Evolutionary conservation across 2,888 invertebrate genomes (phyloP).

Genomic region (Geophilus truncorum): DNA sequence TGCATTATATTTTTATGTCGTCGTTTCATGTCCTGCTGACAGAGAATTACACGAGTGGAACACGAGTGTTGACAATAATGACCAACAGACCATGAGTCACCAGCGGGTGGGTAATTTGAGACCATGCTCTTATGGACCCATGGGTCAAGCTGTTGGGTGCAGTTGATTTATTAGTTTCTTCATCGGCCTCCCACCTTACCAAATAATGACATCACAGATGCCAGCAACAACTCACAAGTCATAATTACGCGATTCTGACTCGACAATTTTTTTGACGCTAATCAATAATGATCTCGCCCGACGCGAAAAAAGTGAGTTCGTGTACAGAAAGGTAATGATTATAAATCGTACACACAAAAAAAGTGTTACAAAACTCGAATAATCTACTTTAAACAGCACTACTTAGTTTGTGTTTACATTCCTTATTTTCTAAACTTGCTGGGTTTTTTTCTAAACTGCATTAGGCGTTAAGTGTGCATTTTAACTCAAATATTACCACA

Average conservation of each 20-base stretch:
- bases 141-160: conserved; percentile 7
- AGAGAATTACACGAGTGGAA: conserved; percentile 11
- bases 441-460: background rate
- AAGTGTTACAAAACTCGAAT: background rate
- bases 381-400: background rate
- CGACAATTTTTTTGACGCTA: conserved; percentile 8
- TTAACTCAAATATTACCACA: background rate
- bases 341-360: background rate
- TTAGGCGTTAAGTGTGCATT: background rate
- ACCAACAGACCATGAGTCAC: conserved; percentile 20
- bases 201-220: conserved; percentile 16
- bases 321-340: background rate
- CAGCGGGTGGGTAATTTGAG: conserved; percentile 15
- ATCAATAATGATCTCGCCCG: background rate
- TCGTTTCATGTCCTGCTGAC: background rate
- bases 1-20: background rate
- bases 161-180: conserved; percentile 20
- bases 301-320: background rate
- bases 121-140: background rate
- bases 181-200: background rate
- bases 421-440: background rate
- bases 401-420: background rate
- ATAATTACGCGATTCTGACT: conserved; percentile 4
- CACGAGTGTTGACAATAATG: conserved; percentile 12
- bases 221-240: conserved; percentile 11